Conservation (phyloP, 1,140 invertebrate genomes). For the Penaeus indicus region DNA sequence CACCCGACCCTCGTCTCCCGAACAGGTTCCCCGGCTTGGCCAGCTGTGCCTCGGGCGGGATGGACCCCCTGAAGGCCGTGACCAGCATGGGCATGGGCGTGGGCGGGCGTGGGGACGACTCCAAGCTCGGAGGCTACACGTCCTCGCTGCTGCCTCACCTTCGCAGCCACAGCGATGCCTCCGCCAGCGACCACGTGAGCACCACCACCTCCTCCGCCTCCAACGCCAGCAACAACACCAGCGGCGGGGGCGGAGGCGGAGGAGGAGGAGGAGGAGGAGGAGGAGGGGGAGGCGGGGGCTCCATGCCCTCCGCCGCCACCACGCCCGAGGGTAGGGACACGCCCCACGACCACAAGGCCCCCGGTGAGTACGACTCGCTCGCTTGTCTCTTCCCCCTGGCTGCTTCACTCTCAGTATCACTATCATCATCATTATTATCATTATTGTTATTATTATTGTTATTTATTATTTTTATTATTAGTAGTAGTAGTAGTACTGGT, state of each 20-base stretch:
- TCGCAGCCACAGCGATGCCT: conserved; percentile 8
- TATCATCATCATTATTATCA: no score
- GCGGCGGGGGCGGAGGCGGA: not conserved
- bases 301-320: conserved; percentile 31
- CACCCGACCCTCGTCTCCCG: not conserved
- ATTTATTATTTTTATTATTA: no score
- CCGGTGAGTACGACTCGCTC: not conserved
- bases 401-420: no score
- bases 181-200: conserved; percentile 1
- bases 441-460: no score
- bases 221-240: not conserved
- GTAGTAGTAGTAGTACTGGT: no score
- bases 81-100: conserved; percentile 44
- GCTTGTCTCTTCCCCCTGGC: no score
- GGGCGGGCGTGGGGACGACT: conserved; percentile 1
- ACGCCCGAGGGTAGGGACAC: conserved; percentile 53
- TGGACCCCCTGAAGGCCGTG: conserved; percentile 52
- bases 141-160: conserved; percentile 53
- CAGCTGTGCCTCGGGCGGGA: conserved; percentile 48
- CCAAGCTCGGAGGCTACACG: conserved; percentile 42
- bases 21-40: conserved; percentile 51
- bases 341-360: conserved; percentile 39
- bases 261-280: no score
- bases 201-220: not conserved
- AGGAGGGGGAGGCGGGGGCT: not conserved